Conservation (phyloP, 2,888 invertebrate species). For the Calliopum simillimum region DNA sequence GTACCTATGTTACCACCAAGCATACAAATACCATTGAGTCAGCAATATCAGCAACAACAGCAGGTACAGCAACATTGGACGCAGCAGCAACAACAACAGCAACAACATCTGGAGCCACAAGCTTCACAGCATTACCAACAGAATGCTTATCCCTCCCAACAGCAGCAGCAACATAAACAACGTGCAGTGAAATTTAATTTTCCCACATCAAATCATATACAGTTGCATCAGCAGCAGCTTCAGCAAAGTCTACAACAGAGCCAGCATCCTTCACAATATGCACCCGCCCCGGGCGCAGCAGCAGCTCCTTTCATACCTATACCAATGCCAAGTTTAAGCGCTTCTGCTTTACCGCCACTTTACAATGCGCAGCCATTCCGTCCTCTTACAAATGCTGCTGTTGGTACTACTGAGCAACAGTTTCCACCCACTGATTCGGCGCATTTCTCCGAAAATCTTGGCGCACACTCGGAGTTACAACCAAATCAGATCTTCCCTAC, state of each 20-base stretch:
- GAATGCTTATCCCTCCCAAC: slow-evolving; percentile 1
- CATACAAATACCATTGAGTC: slow-evolving; percentile 48
- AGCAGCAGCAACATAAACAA: slow-evolving; percentile 41
- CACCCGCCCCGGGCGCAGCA: slow-evolving; percentile 44
- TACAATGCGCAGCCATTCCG: slow-evolving; percentile 73
- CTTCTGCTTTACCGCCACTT: slow-evolving; percentile 73
- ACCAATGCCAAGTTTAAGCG: slow-evolving; percentile 75
- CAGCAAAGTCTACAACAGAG: slow-evolving; percentile 45
- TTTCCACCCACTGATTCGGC: slow-evolving; percentile 51
- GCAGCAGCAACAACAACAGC: slow-evolving; percentile 43
- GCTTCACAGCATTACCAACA: slow-evolving; percentile 34
- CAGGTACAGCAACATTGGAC: slow-evolving; percentile 34
- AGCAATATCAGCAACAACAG: slow-evolving; percentile 20
- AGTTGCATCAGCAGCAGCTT: slow-evolving; percentile 20
- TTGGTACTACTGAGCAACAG: slow-evolving; percentile 58
- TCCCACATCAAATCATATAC: slow-evolving; percentile 29
- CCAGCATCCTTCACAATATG: slow-evolving; percentile 45
- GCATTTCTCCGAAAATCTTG: slow-evolving; percentile 54
- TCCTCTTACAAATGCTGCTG: slow-evolving; percentile 25
- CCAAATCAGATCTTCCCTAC: slow-evolving; percentile 48
- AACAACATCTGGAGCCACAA: slow-evolving; percentile 36
- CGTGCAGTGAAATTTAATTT: slow-evolving; percentile 49
- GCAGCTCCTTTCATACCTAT: slow-evolving; percentile 66
- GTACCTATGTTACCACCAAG: slow-evolving; percentile 73
- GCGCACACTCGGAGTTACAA: slow-evolving; percentile 59